Evolutionary conservation across 2,888 invertebrate species (phyloP).

Genomic region (Pelosia muscerda): DNA sequence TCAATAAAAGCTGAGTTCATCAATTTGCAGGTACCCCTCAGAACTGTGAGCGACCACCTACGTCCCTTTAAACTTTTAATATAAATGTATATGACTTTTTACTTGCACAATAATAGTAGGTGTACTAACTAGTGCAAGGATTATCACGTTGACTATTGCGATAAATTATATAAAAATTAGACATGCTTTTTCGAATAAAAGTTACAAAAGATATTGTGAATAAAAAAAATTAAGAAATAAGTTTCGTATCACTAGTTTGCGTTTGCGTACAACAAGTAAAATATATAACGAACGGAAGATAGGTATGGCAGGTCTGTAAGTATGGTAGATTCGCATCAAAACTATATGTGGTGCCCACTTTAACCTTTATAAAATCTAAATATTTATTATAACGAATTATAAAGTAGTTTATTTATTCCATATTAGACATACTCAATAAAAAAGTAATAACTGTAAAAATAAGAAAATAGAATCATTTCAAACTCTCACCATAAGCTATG

Average conservation of each 20-base stretch:
- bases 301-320: too few relatives aligned
- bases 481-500: constrained; percentile 75
- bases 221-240: neutral
- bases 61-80: too few relatives aligned
- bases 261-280: neutral
- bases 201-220: neutral
- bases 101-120: neutral
- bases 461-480: constrained; percentile 8
- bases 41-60: too few relatives aligned
- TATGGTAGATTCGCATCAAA: too few relatives aligned
- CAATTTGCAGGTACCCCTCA: too few relatives aligned
- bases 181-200: neutral
- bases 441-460: neutral
- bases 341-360: too few relatives aligned
- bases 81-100: neutral
- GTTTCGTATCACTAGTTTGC: neutral
- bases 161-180: neutral
- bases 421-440: neutral
- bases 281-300: neutral
- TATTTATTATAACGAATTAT: neutral
- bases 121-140: neutral
- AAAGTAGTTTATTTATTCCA: neutral
- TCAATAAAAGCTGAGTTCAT: too few relatives aligned
- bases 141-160: neutral
- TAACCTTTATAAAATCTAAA: neutral